phyloP scores from a whole-genome alignment of 2,797 vertebrate species.

The Oreonectes daqikongensis region DNA sequence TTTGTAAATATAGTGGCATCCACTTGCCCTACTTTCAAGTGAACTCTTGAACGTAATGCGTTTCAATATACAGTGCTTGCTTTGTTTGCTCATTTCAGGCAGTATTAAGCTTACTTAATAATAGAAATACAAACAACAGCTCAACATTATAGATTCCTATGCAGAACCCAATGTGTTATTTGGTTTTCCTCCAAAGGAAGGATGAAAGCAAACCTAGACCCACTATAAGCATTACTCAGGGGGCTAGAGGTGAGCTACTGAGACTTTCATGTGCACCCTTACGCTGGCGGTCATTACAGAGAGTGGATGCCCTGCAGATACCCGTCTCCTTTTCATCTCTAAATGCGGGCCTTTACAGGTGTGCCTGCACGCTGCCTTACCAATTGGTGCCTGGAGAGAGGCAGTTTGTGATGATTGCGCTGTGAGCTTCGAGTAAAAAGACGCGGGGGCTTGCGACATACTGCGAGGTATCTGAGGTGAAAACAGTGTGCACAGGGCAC shows the following conservation, averaged over 20 bases:
- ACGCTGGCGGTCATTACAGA: slow-evolving; percentile 59
- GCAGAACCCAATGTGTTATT: slow-evolving; percentile 50
- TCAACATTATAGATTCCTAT: slow-evolving; percentile 50
- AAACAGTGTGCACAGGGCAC: slow-evolving; percentile 15
- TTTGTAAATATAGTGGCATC: not conserved
- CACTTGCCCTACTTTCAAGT: slow-evolving; percentile 21
- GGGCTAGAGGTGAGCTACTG: slow-evolving; percentile 57
- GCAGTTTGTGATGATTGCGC: slow-evolving; percentile 50
- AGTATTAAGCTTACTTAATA: slow-evolving; percentile 2
- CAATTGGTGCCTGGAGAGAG: slow-evolving; percentile 27
- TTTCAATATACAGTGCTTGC: not conserved
- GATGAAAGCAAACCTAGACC: slow-evolving; percentile 67
- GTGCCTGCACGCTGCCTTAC: slow-evolving; percentile 32
- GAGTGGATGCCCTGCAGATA: slow-evolving; percentile 56
- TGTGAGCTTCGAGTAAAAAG: slow-evolving; percentile 16
- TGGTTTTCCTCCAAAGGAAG: slow-evolving; percentile 52
- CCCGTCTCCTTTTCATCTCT: slow-evolving; percentile 57
- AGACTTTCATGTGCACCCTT: slow-evolving; percentile 64
- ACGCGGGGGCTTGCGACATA: slow-evolving; percentile 21
- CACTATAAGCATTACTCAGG: slow-evolving; percentile 62
- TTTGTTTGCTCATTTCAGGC: not conserved
- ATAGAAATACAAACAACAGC: slow-evolving; percentile 53
- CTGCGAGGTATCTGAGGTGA: slow-evolving; percentile 32
- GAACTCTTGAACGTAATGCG: slow-evolving; percentile 33
- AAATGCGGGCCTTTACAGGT: slow-evolving; percentile 50